Evolutionary conservation across 1,140 invertebrate genomes (phyloP), one percentile per base, ranked within the genome.

Genomic region (Amyelois transitella): DNA sequence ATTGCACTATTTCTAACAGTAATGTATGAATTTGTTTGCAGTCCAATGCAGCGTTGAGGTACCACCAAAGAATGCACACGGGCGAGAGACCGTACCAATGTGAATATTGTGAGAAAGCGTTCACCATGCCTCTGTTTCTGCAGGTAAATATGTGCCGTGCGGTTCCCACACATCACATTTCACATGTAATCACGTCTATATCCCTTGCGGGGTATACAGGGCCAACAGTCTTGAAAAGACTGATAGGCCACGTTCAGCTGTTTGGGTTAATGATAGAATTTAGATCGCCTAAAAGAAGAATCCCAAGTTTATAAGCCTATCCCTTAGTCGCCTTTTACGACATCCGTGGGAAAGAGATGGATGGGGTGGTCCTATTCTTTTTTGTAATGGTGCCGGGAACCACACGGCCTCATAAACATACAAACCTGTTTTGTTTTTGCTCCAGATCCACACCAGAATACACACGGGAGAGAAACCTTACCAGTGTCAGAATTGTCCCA

Each of bases 31-130:
- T 60, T 43, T 43, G 38, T 10, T 75, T 69, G 6, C 65, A 83
- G 80, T 79, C 80, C 0, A 79, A 83, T 20, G 80, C 80, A 6
- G 69, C 76, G 0, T 51, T 65, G 8, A 43, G 51, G 8, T 65
- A 65, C 43, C 63, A 65, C 17, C 63, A 65, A 32, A 22, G 58
- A 28, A 43, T 60, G 4, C 63, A 65, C 53, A 65, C 58, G 0
- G 58, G 63, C 0, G 63, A 65, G 38, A 47, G 45, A 1, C 63
- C 63, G 0, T 65, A 61, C 50, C 43, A 50, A 14, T 65, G 63
- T n/a, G 19, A 45, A 5, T 14, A 45, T 5, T 65, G 63, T 17
- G 45, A 43, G 2, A 65, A 65, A 25, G 47, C 43, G 1, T 66
- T 66, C 44, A 55, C 55, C 0, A 62, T 58, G 52, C 60, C 60